A percentile compares a stretch with the other conserved stretches of the same genome.
Conservation (phyloP, 2,113 vertebrate genomes). For the Syrmaticus mikado region DNA sequence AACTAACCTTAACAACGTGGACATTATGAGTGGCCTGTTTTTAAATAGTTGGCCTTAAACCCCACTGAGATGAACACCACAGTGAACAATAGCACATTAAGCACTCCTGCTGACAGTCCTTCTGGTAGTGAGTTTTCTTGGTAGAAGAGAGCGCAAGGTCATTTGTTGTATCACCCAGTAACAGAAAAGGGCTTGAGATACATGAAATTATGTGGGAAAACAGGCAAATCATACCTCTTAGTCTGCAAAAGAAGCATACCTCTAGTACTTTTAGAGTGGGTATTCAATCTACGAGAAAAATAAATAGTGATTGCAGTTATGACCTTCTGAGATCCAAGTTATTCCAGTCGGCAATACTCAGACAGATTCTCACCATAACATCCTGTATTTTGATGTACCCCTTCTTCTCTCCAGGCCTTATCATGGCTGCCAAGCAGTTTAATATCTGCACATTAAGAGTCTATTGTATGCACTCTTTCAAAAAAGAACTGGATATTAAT, state of each 20-base stretch:
- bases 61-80: not conserved
- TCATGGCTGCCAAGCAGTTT: not conserved
- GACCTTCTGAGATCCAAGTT: not conserved
- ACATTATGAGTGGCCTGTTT: not conserved
- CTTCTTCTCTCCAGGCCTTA: not conserved
- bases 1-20: not conserved
- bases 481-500: too few relatives aligned
- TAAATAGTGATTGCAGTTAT: not conserved
- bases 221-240: not conserved
- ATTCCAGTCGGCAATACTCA: not conserved
- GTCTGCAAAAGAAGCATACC: not conserved
- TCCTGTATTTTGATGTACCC: not conserved
- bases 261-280: not conserved
- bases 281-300: not conserved
- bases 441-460: not conserved
- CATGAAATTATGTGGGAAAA: not conserved
- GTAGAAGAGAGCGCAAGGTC: not conserved
- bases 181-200: not conserved
- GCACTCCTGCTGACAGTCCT: not conserved
- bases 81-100: not conserved
- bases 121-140: not conserved
- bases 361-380: not conserved
- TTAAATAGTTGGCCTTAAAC: not conserved
- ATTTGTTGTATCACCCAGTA: fast-evolving
- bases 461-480: fast-evolving